Conservation (phyloP, 2,888 invertebrate genomes). For the Agrilus biguttatus region DNA sequence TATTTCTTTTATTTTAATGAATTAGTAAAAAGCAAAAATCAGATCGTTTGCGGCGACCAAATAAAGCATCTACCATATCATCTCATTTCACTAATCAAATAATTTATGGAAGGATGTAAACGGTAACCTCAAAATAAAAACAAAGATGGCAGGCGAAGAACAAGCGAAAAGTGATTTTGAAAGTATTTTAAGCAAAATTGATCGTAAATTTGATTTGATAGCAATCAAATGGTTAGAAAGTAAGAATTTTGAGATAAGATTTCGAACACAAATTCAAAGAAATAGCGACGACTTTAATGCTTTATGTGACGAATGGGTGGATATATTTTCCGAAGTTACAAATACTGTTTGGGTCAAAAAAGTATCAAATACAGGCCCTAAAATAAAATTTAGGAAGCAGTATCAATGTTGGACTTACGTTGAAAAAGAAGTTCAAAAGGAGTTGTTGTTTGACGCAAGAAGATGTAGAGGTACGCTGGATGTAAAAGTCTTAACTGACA, state of each 20-base stretch:
- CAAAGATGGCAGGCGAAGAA: slow-evolving; percentile 19
- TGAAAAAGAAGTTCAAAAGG: slow-evolving; percentile 25
- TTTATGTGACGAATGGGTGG: slow-evolving; percentile 30
- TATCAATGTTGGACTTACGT: slow-evolving; percentile 31
- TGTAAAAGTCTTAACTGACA: slow-evolving; percentile 29
- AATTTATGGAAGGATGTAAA: too few species aligned
- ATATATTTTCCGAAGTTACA: slow-evolving; percentile 27
- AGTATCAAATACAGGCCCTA: slow-evolving; percentile 31
- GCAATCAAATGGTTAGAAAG: slow-evolving; percentile 25
- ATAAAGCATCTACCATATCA: too few species aligned
- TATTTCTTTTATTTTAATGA: too few species aligned
- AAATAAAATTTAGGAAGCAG: slow-evolving; percentile 30
- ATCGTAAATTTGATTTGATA: slow-evolving; percentile 27
- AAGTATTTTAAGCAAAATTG: slow-evolving; percentile 22
- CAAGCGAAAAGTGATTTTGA: slow-evolving; percentile 24
- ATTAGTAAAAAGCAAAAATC: too few species aligned
- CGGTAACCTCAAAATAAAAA: background rate
- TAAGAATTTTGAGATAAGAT: slow-evolving; percentile 27
- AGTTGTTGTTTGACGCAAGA: slow-evolving; percentile 28
- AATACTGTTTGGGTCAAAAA: slow-evolving; percentile 31
- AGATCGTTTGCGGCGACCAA: too few species aligned
- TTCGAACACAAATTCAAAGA: slow-evolving; percentile 26
- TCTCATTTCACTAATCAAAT: too few species aligned
- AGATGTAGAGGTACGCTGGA: slow-evolving; percentile 29
- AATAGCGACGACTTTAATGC: slow-evolving; percentile 28